Evolutionary conservation across 1,140 invertebrate species (phyloP), one percentile per base, ranked within the genome.

Genomic region (Bombus affinis): DNA sequence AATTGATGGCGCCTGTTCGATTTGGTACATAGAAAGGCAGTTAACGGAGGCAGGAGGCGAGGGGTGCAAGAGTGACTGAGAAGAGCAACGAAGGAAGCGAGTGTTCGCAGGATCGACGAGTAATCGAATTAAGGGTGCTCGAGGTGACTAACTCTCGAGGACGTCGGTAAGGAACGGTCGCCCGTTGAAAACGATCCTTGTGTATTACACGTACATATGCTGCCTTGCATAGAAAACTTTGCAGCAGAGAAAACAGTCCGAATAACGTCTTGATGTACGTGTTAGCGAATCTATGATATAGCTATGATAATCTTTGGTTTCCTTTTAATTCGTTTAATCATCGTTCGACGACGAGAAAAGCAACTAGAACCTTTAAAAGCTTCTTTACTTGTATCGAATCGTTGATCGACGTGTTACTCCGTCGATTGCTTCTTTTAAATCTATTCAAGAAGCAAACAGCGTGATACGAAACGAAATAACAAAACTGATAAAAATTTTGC

Each of bases 1-100:
- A 77, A 86, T 83, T 86, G 81, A 86, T 86, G 85, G 74, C 72
- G 79, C 80, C 78, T 68, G 85, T 86, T 86, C 85, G 81, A 83
- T 83, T 87, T 74, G 86, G 42, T 84, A 79, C 74, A 79, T 83
- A 86, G 86, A 87, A 74, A 86, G 81, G 68, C 75, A 84, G 81
- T 79, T 86, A 78, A 22, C 65, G 37, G 35, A 3, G 25, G 68
- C 6, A 8, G 22, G 22, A 25, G 53, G 15, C 8, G 25, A n/a
- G 70, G 28, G 42, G 22, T n/a, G 73, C n/a, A 22, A 47, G 28
- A 65, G 82, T 0, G 65, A 57, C 74, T n/a, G 59, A 72, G 68
- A 85, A 42, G 75, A 71, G 47, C 22, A 35, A 71, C 32, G 62
- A 66, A 59, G 74, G 66, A 76, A 65, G 39, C 66, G 78, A 81